Evolutionary conservation across 2,113 vertebrate genomes (phyloP).

Genomic region (Cephalopterus ornatus): DNA sequence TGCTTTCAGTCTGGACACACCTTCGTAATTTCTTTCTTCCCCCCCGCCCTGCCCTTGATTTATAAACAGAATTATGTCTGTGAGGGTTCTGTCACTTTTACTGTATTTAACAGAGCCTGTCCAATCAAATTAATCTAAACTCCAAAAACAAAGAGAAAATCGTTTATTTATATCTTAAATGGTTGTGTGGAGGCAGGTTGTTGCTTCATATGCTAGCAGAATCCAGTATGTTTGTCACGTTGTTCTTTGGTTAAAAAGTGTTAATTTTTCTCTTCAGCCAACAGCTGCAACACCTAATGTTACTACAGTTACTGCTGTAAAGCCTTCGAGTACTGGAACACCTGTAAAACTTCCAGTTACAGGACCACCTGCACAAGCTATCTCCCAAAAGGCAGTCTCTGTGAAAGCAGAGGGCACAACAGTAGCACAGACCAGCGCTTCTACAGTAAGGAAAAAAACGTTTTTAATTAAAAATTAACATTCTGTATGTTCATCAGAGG

Average conservation of each 20-base stretch:
- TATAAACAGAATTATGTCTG: neutral
- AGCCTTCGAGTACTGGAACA: conserved; percentile 63
- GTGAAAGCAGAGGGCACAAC: conserved; percentile 62
- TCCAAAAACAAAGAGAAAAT: neutral
- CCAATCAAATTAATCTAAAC: neutral
- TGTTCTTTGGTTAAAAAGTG: conserved; percentile 26
- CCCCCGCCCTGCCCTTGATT: neutral
- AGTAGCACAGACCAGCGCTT: conserved; percentile 56
- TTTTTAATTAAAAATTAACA: conserved; percentile 35
- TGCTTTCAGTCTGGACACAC: neutral
- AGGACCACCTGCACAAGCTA: conserved; percentile 50
- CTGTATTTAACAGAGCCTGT: neutral
- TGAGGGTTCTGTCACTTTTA: neutral
- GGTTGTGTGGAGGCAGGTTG: neutral
- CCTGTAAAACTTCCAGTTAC: conserved; percentile 66
- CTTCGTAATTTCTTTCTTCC: neutral
- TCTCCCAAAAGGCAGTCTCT: conserved; percentile 44
- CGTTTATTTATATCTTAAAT: neutral
- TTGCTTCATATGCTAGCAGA: neutral
- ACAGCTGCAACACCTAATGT: conserved; percentile 61
- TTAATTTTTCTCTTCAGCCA: conserved; percentile 69
- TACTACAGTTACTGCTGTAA: conserved; percentile 62
- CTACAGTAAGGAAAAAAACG: conserved; percentile 67
- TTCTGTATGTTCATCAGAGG: conserved; percentile 42
- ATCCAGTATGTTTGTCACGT: conserved; percentile 7